phyloP scores from a whole-genome alignment of 2,888 invertebrate genomes.

The Ornithoptera priamus region DNA sequence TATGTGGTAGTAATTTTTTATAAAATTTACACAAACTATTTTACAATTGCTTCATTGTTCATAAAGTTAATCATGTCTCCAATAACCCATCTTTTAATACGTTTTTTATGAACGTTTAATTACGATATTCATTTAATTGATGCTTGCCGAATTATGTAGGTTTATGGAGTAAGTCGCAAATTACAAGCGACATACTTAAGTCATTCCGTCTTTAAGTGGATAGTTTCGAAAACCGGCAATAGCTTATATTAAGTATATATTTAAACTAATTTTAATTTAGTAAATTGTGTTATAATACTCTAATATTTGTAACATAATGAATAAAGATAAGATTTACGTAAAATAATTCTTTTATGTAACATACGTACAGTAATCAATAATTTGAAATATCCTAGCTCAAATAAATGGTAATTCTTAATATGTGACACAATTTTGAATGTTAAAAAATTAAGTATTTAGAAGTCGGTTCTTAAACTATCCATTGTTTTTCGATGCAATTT shows the following conservation, averaged over 20 bases:
- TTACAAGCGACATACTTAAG: slow-evolving; percentile 18
- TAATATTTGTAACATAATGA: neutral
- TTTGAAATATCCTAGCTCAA: slow-evolving; percentile 9
- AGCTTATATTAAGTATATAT: slow-evolving; percentile 3
- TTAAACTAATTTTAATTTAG: slow-evolving; percentile 13
- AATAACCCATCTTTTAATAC: neutral
- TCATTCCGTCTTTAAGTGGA: slow-evolving; percentile 24
- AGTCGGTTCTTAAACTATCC: slow-evolving; percentile 43
- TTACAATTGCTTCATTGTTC: neutral
- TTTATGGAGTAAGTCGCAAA: slow-evolving; percentile 13
- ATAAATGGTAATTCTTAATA: slow-evolving; percentile 1
- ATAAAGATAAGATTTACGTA: slow-evolving; percentile 6
- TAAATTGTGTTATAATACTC: neutral
- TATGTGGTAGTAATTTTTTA: slow-evolving; percentile 13
- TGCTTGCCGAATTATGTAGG: slow-evolving; percentile 27
- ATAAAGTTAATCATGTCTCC: slow-evolving; percentile 3
- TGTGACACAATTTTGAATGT: neutral
- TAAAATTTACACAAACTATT: slow-evolving; percentile 19
- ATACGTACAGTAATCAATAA: neutral
- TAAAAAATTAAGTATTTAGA: neutral
- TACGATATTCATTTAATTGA: slow-evolving; percentile 1
- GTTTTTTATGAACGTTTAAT: neutral
- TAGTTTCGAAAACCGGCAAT: slow-evolving; percentile 23
- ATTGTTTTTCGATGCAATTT: slow-evolving; percentile 33
- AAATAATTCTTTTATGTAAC: neutral